Evolutionary conservation across 2,797 vertebrate genomes (phyloP), one percentile per base, ranked within the genome.

Genomic region (Prunella strophiata): DNA sequence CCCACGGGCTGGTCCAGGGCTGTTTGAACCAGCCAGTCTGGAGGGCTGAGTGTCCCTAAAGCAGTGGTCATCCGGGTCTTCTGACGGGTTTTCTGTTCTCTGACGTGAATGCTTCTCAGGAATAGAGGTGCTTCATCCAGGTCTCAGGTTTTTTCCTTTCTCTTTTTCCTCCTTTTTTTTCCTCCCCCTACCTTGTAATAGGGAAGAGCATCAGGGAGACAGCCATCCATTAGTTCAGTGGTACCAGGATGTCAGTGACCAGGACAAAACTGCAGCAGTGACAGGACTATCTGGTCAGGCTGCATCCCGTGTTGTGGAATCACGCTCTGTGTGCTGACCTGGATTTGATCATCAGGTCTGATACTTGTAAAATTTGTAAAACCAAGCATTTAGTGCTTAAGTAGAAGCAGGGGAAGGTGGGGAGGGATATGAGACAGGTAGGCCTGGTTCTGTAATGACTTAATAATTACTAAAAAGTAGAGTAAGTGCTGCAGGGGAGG

Each of bases 1-100:
- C 95, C 82, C 13, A 3, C 1, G 1, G 4, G 55, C 83, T 58
- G 79, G 38, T 42, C 38, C 47, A 23, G 48, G 73, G 25, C 51
- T 1, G 0, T 34, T 38, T 20, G 52, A 25, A 20, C 26, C 73
- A 62, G 83, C 51, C 0, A 0, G 16, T n/a, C 42, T 10, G 48
- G 30, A 82, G 88, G 94, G 94, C 93, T 85, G 94, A 96, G 96
- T n/a, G 90, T 93, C 90, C 92, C 86, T 29, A 16, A 16, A 42
- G 83, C 80, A 79, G 85, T 11, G 1, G 36, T 43, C n/a, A 11
- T 5, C 62, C 3, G 29, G 10, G 29, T n/a, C 68, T 54, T 54
- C 54, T 43, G 55, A 51, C 0, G 0, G 29, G 17, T 32, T 67
- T 59, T 67, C 83, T 75, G 55, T 27, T 78, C 83, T 87, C 43